Evolutionary conservation across 2,888 invertebrate genomes (phyloP), one percentile per base, ranked within the genome.

Genomic region (Laothoe populi): DNA sequence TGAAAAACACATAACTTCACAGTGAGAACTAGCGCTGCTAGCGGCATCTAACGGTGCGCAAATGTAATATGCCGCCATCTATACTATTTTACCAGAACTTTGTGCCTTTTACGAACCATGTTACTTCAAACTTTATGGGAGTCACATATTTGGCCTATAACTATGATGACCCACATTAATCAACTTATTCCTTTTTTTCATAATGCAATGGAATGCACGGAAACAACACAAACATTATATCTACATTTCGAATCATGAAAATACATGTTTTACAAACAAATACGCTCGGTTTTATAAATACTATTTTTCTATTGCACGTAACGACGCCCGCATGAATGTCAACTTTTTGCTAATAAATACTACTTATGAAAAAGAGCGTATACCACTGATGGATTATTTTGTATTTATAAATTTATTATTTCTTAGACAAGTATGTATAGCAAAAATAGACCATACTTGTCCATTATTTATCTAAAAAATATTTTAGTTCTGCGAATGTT

Each of bases 41-140:
- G 57, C 74, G 79, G 77, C 78, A 74, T 71, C 78, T 79, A 68
- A 45, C 31, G 19, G 10, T 61, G 44, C 10, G 26, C 10, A 3
- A 7, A 7, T 10, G 45, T 69, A 74, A 69, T 69, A 60, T 63
- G 26, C 64, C 42, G 67, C 66, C 64, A 66, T 62, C 59, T 66
- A 58, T 59, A 26, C 59, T 59, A 59, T 61, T 31, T 66, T 66
- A 59, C 59, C 57, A 57, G 58, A 62, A 68, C 64, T 24, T 60
- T 53, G 63, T 64, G 48, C 42, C 24, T 48, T 44, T 21, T 61
- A 53, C 23, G 8, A 44, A 53, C 60, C 42, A 42, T 53, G 13
- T 19, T 0, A 35, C 4, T 35, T 35, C 16, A 53, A 53, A 53
- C 53, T 31, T 16, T 35, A 19, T 4, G 4, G 19, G 19, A 19